Evolutionary conservation across 2,888 invertebrate species (phyloP).

Genomic region (Dinocampus coccinellae): DNA sequence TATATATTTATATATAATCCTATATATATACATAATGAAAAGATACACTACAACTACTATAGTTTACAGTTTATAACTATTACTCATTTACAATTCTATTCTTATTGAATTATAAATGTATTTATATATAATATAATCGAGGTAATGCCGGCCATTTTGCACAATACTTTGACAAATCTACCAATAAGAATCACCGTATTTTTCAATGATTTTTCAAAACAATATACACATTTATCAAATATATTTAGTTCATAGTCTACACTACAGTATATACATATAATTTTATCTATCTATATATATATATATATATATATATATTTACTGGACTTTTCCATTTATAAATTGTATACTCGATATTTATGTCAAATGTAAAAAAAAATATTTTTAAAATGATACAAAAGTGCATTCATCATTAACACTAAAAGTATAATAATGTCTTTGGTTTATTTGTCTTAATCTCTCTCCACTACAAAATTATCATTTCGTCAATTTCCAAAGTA

Average conservation of each 20-base stretch:
- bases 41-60: constrained; percentile 37
- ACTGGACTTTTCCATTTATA: neutral
- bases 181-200: constrained; percentile 31
- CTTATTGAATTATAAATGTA: constrained; percentile 56
- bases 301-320: neutral
- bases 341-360: too few species aligned
- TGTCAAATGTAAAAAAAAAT: neutral
- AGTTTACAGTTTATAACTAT: constrained; percentile 34
- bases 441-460: neutral
- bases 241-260: too few species aligned
- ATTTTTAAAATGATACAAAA: neutral
- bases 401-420: neutral
- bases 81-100: constrained; percentile 52
- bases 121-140: constrained; percentile 55
- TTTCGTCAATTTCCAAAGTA: neutral
- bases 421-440: neutral
- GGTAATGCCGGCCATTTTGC: constrained; percentile 54
- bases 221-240: constrained; percentile 55
- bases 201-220: constrained; percentile 40
- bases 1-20: neutral
- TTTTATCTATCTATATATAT: neutral
- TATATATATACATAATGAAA: neutral
- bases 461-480: neutral
- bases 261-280: too few species aligned
- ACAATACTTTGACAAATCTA: constrained; percentile 8